Evolutionary conservation across 2,888 invertebrate species (phyloP).

Genomic region (Aethes cnicana): DNA sequence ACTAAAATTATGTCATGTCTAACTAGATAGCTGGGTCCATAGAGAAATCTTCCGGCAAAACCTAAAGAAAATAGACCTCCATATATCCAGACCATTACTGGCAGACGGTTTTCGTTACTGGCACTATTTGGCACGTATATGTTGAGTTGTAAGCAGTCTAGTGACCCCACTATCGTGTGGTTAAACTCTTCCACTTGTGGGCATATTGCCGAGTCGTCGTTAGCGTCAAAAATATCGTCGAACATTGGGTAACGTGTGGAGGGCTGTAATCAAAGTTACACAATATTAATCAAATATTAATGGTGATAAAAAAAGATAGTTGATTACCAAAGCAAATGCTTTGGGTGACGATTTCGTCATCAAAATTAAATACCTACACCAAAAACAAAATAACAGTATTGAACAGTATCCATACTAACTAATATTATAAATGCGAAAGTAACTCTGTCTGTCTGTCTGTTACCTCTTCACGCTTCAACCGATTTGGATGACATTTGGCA

Average conservation of each 20-base stretch:
- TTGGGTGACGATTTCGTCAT: background rate
- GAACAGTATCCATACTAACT: too few species aligned
- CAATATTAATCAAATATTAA: conserved; percentile 21
- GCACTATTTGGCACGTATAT: conserved; percentile 53
- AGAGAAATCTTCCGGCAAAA: conserved; percentile 40
- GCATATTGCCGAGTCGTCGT: conserved; percentile 53
- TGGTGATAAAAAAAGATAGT: background rate
- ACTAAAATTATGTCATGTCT: conserved; percentile 55
- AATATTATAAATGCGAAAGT: too few species aligned
- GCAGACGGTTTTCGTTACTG: conserved; percentile 43
- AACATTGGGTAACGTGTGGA: conserved; percentile 48
- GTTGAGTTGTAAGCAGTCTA: conserved; percentile 57
- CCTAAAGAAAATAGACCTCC: conserved; percentile 52
- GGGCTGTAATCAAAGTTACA: conserved; percentile 44
- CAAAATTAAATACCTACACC: background rate
- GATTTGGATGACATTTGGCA: background rate
- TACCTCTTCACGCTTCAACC: background rate
- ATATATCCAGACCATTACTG: conserved; percentile 57
- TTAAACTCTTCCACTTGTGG: conserved; percentile 51
- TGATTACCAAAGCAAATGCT: background rate
- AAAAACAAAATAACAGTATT: too few species aligned
- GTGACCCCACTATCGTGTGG: conserved; percentile 40
- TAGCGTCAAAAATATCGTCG: conserved; percentile 50
- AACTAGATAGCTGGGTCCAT: conserved; percentile 53
- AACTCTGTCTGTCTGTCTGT: too few species aligned